A percentile compares a stretch with the other conserved stretches of the same genome.
Conservation (phyloP, 1,140 invertebrate species). For the Pteromalus puparum region DNA sequence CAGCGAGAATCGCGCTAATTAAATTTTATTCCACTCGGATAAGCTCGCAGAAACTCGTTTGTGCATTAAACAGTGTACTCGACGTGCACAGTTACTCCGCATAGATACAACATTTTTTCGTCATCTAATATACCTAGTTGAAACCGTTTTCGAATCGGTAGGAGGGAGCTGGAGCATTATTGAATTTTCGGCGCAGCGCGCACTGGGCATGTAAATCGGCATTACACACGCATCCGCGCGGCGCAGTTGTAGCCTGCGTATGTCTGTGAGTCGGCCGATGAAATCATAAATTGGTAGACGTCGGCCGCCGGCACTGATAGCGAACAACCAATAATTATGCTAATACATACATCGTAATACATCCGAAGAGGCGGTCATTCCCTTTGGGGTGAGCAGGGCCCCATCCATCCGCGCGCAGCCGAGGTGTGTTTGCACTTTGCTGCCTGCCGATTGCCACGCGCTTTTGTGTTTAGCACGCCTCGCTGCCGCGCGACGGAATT, state of each 20-base stretch:
- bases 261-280: constrained; percentile 56
- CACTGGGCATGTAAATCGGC: background rate
- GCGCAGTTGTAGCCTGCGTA: background rate
- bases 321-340: constrained; percentile 72
- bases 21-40: background rate
- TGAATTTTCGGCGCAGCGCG: background rate
- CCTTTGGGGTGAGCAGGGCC: background rate
- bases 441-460: constrained; percentile 8
- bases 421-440: constrained; percentile 23
- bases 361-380: constrained; percentile 65
- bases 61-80: background rate
- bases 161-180: background rate
- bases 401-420: background rate
- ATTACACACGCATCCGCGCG: background rate
- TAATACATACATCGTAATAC: constrained; percentile 69
- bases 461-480: constrained; percentile 14
- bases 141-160: background rate
- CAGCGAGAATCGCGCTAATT: background rate
- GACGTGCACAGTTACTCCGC: constrained; percentile 56
- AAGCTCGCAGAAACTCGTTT: background rate
- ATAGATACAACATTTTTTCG: background rate
- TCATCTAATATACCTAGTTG: no score
- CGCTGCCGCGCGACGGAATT: background rate
- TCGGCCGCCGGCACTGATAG: constrained; percentile 71
- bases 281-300: constrained; percentile 73